A percentile compares a stretch with the other conserved stretches of the same genome.
Evolutionary conservation across 2,888 invertebrate genomes (phyloP).

Genomic region (Apotomis capreana): DNA sequence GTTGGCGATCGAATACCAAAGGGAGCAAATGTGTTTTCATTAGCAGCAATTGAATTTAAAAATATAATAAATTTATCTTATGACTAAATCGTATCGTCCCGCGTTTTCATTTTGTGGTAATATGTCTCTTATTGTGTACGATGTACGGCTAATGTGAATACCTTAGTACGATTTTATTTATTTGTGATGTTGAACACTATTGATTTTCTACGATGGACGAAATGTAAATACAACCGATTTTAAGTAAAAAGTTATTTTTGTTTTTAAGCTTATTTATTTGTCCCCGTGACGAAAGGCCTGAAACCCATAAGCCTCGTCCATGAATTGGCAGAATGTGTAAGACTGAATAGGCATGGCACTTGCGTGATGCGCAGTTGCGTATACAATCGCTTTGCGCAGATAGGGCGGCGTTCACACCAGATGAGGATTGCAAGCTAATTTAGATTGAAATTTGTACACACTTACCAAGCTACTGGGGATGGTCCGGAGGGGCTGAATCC

Average conservation of each 20-base stretch:
- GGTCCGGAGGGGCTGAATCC: not conserved
- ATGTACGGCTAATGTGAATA: slow-evolving; percentile 79
- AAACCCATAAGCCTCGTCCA: slow-evolving; percentile 44
- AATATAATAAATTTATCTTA: slow-evolving; percentile 68
- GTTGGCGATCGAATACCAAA: slow-evolving; percentile 69
- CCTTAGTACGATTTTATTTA: slow-evolving; percentile 83
- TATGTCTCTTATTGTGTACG: slow-evolving; percentile 78
- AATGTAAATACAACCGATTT: slow-evolving; percentile 84
- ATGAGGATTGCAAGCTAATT: not conserved
- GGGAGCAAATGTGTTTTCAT: slow-evolving; percentile 64
- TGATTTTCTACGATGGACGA: slow-evolving; percentile 83
- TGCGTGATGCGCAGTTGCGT: slow-evolving; percentile 44
- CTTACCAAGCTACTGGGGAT: not conserved
- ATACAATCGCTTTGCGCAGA: slow-evolving; percentile 9
- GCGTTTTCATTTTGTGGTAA: slow-evolving; percentile 78
- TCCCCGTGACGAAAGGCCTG: slow-evolving; percentile 50
- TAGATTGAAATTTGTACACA: not conserved
- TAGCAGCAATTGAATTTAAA: slow-evolving; percentile 68
- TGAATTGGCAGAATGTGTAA: slow-evolving; percentile 46
- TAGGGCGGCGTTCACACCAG: slow-evolving; percentile 29
- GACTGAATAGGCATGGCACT: slow-evolving; percentile 57
- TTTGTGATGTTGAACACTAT: slow-evolving; percentile 83
- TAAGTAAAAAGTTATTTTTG: slow-evolving; percentile 82
- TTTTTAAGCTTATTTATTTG: slow-evolving; percentile 80
- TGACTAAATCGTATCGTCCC: slow-evolving; percentile 73